Evolutionary conservation across 2,797 vertebrate species (phyloP), one percentile per base, ranked within the genome.

Genomic region (Brachymystax lenok): DNA sequence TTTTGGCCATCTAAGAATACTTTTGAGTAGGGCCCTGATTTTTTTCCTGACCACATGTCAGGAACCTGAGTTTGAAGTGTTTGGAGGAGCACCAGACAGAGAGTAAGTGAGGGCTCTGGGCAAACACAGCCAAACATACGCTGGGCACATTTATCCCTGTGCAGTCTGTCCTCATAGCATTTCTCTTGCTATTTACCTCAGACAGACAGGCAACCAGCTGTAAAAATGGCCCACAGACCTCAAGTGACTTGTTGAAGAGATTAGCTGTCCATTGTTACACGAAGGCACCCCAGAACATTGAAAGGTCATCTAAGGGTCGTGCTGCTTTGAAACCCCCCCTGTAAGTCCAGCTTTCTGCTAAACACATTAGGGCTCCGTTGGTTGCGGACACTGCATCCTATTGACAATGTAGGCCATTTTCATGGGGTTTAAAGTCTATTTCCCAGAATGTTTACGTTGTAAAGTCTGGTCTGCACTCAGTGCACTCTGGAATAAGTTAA

Each of bases 211-310:
- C 46, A 73, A 61, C 52, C 5, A 69, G 28, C 56, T 54, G n/a
- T 73, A 69, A 61, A 71, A 73, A 76, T 59, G 52, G 12, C 59
- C 35, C 69, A 69, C 76, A 46, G 59, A 72, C 72, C 74, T 75
- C 73, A 50, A n/a, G 66, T 35, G 66, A 73, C 68, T 66, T 52
- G 19, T 76, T 71, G 24, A 30, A 76, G 66, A 28, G 64, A 63
- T 69, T 63, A 59, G 35, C 66, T 40, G 33, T 35, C 21, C 16
- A 56, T 79, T 66, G 71, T 74, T 59, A 19, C 17, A 59, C 52
- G 24, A 70, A 74, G 51, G 78, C 71, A 71, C 64, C 50, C 76
- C 76, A 70, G 54, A 69, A 27, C 63, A 77, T 76, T 54, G 19
- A 35, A 77, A 79, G 68, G 54, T 68, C 66, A 67, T 79, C 74